Conservation (phyloP, 2,113 vertebrate genomes). For the Ictalurus furcatus region DNA sequence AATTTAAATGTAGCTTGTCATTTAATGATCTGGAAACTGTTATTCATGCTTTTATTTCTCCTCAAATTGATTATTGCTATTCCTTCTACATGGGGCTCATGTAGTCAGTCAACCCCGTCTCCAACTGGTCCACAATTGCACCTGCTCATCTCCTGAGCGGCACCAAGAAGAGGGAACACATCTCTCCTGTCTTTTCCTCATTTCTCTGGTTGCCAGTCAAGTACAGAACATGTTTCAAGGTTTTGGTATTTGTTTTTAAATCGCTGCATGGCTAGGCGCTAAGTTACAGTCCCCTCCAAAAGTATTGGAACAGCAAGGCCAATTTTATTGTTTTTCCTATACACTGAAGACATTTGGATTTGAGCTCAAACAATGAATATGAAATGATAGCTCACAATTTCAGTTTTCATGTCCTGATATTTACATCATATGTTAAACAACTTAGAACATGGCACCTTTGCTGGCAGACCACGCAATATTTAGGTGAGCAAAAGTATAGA, state of each 20-base stretch:
- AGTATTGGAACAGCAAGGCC: not conserved
- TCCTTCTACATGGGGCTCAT: not conserved
- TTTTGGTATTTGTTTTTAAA: not conserved
- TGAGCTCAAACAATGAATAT: not conserved
- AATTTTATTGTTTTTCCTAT: not conserved
- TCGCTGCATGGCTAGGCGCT: not conserved
- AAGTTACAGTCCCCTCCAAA: not conserved
- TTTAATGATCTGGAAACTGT: not conserved
- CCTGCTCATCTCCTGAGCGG: not conserved
- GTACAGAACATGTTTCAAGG: not conserved
- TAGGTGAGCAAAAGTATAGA: not conserved
- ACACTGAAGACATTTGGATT: not conserved
- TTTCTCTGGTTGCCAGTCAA: not conserved
- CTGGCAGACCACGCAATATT: not conserved
- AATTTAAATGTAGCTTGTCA: not conserved
- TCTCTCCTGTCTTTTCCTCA: not conserved
- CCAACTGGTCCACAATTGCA: not conserved
- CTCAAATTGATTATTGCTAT: not conserved
- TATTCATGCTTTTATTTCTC: not conserved
- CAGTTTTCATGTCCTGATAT: not conserved
- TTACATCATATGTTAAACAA: not conserved
- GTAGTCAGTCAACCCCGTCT: not conserved
- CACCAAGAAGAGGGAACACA: not conserved
- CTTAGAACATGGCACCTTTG: not conserved
- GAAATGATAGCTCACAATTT: not conserved